These are phyloP conservation scores for Polyergus mexicanus DNA, from an alignment of 1,140 invertebrate species.

Conservation along the genomic window DNA sequence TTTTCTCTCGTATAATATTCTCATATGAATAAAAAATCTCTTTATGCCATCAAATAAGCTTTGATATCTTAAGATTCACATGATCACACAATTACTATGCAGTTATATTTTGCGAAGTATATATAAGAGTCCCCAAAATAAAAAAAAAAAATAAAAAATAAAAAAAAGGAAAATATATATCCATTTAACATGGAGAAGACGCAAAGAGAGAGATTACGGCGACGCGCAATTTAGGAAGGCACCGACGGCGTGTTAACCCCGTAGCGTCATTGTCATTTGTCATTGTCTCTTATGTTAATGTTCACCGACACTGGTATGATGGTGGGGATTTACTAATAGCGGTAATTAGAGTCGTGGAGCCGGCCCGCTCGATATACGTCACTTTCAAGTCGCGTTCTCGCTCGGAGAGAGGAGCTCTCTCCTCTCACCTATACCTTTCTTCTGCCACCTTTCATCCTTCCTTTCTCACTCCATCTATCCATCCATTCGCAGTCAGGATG, in stretches of 20 bases:
- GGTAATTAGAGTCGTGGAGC: conserved; percentile 74
- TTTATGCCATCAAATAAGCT: background rate
- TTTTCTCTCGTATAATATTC: background rate
- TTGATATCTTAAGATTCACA: background rate
- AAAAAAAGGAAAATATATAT: background rate
- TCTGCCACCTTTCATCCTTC: background rate
- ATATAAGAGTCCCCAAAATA: background rate
- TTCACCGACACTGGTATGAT: conserved; percentile 62
- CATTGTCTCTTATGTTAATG: conserved; percentile 78
- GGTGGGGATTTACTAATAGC: conserved; percentile 74
- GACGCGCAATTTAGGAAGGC: conserved; percentile 55
- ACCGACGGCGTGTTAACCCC: conserved; percentile 62
- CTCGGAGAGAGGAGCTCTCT: conserved; percentile 13
- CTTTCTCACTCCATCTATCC: conserved; percentile 3
- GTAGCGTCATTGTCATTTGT: conserved; percentile 76
- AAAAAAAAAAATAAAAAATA: conserved; percentile 37
- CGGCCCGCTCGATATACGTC: conserved; percentile 74
- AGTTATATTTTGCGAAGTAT: background rate
- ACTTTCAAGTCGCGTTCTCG: conserved; percentile 65
- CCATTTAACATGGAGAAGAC: background rate
- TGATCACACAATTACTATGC: background rate
- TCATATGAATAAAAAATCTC: background rate
- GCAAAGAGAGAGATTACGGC: conserved; percentile 39
- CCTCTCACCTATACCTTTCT: conserved; percentile 27
- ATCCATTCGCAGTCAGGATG: background rate